Conservation (phyloP, 2,797 vertebrate species). For the Monodelphis domestica region DNA sequence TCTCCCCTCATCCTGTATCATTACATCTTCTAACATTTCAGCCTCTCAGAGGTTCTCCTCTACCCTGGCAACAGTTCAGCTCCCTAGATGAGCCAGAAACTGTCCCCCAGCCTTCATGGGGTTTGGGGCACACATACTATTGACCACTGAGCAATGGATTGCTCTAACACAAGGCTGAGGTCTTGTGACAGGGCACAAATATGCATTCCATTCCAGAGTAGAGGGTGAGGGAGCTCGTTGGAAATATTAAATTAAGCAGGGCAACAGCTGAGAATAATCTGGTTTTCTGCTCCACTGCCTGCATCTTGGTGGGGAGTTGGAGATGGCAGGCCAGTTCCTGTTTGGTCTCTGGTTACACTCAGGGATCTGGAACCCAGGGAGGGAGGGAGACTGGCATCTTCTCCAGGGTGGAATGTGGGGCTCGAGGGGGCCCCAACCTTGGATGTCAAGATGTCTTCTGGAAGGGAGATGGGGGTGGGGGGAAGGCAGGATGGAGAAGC, state of each 20-base stretch:
- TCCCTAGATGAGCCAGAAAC: constrained; percentile 74
- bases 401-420: background rate
- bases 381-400: constrained; percentile 39
- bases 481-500: background rate
- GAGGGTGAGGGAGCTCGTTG: constrained; percentile 90
- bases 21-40: background rate
- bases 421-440: background rate
- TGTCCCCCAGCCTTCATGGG: constrained; percentile 78
- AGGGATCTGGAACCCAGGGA: background rate
- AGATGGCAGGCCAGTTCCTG: constrained; percentile 81
- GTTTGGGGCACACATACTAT: constrained; percentile 85
- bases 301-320: constrained; percentile 89
- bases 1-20: no score
- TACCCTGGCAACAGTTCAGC: background rate
- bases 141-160: constrained; percentile 92
- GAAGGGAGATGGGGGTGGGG: constrained; percentile 20
- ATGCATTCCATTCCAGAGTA: constrained; percentile 89
- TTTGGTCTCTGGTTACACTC: constrained; percentile 25
- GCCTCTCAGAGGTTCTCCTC: background rate
- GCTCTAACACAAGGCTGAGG: constrained; percentile 92
- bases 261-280: constrained; percentile 98
- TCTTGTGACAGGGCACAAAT: constrained; percentile 95
- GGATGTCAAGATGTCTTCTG: background rate
- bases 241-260: constrained; percentile 99
- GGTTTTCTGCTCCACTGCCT: constrained; percentile 98